Conservation (phyloP, 2,113 vertebrate species). For the Cebus imitator region DNA sequence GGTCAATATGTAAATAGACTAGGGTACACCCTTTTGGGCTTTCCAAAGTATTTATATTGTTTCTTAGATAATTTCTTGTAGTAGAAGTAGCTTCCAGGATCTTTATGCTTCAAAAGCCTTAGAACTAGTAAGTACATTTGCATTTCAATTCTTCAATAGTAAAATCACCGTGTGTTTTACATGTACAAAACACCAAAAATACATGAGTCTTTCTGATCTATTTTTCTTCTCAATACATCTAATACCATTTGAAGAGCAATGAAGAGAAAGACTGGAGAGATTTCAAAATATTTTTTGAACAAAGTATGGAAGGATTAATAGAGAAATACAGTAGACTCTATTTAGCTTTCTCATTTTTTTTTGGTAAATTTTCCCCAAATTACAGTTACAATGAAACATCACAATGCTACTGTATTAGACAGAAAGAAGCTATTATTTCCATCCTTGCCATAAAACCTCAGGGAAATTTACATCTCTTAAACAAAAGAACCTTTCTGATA, state of each 20-base stretch:
- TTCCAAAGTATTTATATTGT: neutral
- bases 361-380: neutral
- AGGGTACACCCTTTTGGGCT: neutral
- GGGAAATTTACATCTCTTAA: constrained; percentile 2
- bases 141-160: neutral
- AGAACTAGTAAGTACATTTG: neutral
- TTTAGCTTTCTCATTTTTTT: constrained; percentile 34
- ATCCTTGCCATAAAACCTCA: neutral
- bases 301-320: neutral
- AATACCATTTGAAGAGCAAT: neutral
- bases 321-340: neutral
- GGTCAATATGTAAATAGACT: neutral
- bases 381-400: constrained; percentile 16
- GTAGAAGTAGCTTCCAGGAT: neutral
- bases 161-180: neutral
- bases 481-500: neutral
- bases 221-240: constrained; percentile 39
- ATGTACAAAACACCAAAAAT: constrained; percentile 6
- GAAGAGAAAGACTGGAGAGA: neutral
- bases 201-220: neutral
- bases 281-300: neutral
- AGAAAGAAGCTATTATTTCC: constrained; percentile 30
- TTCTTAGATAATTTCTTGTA: neutral
- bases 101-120: neutral
- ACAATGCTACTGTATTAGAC: constrained; percentile 12